Percentiles rank a stretch among this genome's conserved stretches.
Conservation (phyloP, 1,140 invertebrate genomes). For the Wasmannia auropunctata region DNA sequence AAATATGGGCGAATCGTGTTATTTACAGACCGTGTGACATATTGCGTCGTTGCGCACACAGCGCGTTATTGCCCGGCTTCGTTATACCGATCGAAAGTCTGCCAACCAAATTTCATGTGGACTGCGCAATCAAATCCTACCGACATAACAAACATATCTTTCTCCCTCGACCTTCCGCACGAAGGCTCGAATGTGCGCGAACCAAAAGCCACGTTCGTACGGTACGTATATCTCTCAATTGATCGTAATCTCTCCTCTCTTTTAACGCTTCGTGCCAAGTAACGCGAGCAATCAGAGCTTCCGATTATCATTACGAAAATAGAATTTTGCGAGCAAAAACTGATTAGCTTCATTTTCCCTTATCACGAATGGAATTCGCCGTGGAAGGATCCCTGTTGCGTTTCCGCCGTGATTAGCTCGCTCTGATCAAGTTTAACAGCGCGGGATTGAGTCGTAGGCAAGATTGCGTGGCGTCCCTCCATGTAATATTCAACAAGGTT, state of each 20-base stretch:
- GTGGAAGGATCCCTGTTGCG: background rate
- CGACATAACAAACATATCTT: slow-evolving; percentile 1
- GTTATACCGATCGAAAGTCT: slow-evolving; percentile 48
- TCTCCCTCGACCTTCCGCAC: slow-evolving; percentile 8
- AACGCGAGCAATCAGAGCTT: background rate
- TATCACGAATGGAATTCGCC: background rate
- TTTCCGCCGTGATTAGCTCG: slow-evolving; percentile 27
- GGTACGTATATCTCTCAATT: background rate
- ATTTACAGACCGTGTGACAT: slow-evolving; percentile 48
- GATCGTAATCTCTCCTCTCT: slow-evolving; percentile 31
- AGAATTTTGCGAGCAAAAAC: background rate
- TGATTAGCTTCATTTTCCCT: background rate
- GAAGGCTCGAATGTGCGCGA: background rate
- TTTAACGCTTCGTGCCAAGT: background rate
- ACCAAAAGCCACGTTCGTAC: background rate
- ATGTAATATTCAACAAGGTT: slow-evolving; percentile 75
- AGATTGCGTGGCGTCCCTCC: slow-evolving; percentile 44
- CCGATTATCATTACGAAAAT: slow-evolving; percentile 22
- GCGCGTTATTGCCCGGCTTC: slow-evolving; percentile 31
- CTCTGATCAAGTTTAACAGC: slow-evolving; percentile 37
- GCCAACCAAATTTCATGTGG: slow-evolving; percentile 35
- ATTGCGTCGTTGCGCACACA: slow-evolving; percentile 26
- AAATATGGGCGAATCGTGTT: slow-evolving; percentile 40
- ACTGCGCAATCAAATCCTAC: slow-evolving; percentile 31
- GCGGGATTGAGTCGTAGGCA: slow-evolving; percentile 23